Base-by-base conservation (phyloP, 1,140 invertebrate species). In the Pomacea maculata region DNA sequence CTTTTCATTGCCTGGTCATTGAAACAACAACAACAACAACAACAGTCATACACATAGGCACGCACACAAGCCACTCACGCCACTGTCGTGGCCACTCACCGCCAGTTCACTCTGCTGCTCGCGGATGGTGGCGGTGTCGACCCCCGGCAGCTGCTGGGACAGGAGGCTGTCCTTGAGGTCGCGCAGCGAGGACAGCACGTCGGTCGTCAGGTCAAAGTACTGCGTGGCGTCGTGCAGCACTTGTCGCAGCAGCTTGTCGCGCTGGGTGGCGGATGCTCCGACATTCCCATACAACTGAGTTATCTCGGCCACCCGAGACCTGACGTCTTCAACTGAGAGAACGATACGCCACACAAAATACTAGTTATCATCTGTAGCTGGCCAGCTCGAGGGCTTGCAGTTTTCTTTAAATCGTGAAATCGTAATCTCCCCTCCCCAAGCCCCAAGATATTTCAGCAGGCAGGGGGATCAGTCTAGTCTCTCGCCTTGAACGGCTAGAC, bases 251-350 rank as follows among this genome's bases (percentile, higher is more conserved):
- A 95, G 95, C 57, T 93, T 93, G 7, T 96, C 95, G 29, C 98
- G 94, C 85, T 95, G 94, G 68, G 93, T 94, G 0, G 96, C 97
- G 0, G 95, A 94, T 80, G 94, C 95, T 85, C 97, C 96, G 0
- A 99, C 96, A 83, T 97, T 95, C 85, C 95, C 94, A 96, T 97
- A 98, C 84, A 99, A 92, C 84, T 95, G 96, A 88, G 97, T 97
- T 0, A 99, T 93, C 86, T 96, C 95, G 68, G 97, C 96, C 9
- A 99, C 92, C 88, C 99, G 99, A 63, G 95, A 94, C 88, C 96
- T 96, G 80, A 99, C 97, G 86, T 99, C 98, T 89, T 88, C 85
- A 83, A 85, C 90, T 91, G 82, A 34, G 85, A 80, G 45, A 68
- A 29, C 67, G 63, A 64, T 72, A 75, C 57, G 57, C 57, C 57